A percentile compares a stretch with the other conserved stretches of the same genome.
These are phyloP conservation scores for human (Homo sapiens) DNA, from an alignment of 2,113 vertebrate genomes.

Conservation along the genomic window GRCh38 chr20:3189501-3190000, in stretches of 20 bases:
- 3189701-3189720: conserved; percentile 40
- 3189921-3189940: conserved; percentile 58
- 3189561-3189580: background rate
- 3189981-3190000: background rate
- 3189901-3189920: conserved; percentile 63
- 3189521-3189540: background rate
- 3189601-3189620: conserved; percentile 23
- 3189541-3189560: background rate
- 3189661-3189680: background rate
- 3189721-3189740: conserved; percentile 11
- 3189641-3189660: background rate
- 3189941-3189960: background rate
- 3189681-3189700: background rate
- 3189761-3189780: background rate
- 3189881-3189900: conserved; percentile 62
- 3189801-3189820: background rate
- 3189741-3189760: conserved; percentile 3
- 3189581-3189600: background rate
- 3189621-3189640: background rate
- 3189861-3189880: conserved; percentile 30
- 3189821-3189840: conserved; percentile 52
- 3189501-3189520: background rate
- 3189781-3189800: conserved; percentile 13
- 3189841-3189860: conserved; percentile 53
- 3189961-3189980: conserved; percentile 17